These are phyloP conservation scores for Lamproptera curius DNA, from an alignment of 2,888 invertebrate species.

Conservation along the genomic window DNA sequence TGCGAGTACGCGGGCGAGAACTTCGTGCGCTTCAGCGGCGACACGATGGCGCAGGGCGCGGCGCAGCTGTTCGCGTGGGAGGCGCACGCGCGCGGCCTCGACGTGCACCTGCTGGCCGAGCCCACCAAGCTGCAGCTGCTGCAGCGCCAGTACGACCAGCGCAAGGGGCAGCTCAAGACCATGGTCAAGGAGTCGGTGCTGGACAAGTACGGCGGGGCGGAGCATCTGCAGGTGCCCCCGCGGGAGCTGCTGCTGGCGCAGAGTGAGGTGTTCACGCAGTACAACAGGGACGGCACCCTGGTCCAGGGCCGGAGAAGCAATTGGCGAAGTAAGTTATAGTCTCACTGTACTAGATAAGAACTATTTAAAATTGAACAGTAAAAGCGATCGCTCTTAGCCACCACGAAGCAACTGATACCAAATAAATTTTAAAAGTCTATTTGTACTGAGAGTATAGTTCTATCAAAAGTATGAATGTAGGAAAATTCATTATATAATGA, in stretches of 20 bases:
- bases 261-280: conserved; percentile 97
- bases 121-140: conserved; percentile 97
- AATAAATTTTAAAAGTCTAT: no score
- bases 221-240: conserved; percentile 93
- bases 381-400: no score
- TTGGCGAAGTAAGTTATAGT: conserved; percentile 81
- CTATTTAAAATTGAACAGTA: no score
- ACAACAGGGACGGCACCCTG: conserved; percentile 94
- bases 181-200: conserved; percentile 89
- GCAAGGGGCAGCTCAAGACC: conserved; percentile 93
- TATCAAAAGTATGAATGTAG: no score
- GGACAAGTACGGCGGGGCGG: conserved; percentile 96
- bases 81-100: conserved; percentile 94
- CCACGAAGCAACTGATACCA: no score
- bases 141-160: conserved; percentile 92
- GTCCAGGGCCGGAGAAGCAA: conserved; percentile 93
- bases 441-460: no score
- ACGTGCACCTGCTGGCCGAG: conserved; percentile 97
- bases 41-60: conserved; percentile 92
- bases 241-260: conserved; percentile 94
- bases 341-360: no score
- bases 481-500: no score
- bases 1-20: conserved; percentile 94
- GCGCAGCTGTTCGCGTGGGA: conserved; percentile 99
- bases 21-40: conserved; percentile 95